Base-by-base conservation (phyloP, 2,113 vertebrate genomes). In the Heterocephalus glaber region DNA sequence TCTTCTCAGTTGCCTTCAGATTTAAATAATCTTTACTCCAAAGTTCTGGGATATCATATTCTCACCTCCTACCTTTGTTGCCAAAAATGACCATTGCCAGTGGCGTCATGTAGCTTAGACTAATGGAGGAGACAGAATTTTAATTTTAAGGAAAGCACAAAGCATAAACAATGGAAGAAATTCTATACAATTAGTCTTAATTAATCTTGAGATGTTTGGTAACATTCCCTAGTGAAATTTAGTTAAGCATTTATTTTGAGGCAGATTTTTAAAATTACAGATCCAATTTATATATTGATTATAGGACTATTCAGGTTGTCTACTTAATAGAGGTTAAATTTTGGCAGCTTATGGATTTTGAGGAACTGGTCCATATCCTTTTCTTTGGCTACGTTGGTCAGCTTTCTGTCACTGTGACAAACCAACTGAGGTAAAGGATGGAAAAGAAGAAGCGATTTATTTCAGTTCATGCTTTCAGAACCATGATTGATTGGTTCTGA, bases 71-170 rank as follows among this genome's bases (percentile, higher is more conserved):
- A 17, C 38, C 20, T 52, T 28, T 12, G 16, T 30, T 38, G 4
- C n/a, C 44, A 17, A 81, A 86, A 44, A 7, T 26, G 19, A 5
- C 0, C 0, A 5, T 16, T 16, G 16, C 47, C 19, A 3, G 41
- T 90, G 52, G 35, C 66, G 2, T 41, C 9, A 13, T 16, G 52
- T 6, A 79, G 7, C 22, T 26, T 72, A 63, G 17, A 12, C 5
- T 47, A 28, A 22, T 30, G 47, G 16, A 47, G 22, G 24, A 47
- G 38, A 30, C 8, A 41, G 33, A n/a, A 30, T 16, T 47, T 56
- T 38, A 35, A 68, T 56, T 24, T 33, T 30, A 47, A 19, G 47
- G 52, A 35, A 60, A 70, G 63, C 35, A 70, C 3, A 56, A 77
- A 89, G 54, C 16, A 65, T 2, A 68, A 44, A 24, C 49, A 79